Evolutionary conservation across 2,113 vertebrate genomes (phyloP).

Genomic region (Calidris pygmaea): DNA sequence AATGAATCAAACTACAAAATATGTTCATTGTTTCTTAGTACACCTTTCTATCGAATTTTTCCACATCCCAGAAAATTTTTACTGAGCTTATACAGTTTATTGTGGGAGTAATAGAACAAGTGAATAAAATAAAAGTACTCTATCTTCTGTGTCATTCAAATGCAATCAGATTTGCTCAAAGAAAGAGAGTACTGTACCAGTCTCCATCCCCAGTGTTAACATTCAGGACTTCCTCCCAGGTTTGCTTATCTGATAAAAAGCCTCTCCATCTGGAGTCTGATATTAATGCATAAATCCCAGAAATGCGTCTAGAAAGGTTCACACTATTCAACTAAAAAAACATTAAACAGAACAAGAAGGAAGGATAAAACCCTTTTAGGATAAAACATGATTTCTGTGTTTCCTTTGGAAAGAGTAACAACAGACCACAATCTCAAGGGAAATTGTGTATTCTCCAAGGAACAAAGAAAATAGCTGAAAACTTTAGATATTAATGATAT

Average conservation of each 20-base stretch:
- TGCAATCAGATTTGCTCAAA: constrained; percentile 54
- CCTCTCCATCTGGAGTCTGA: constrained; percentile 25
- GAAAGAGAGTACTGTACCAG: constrained; percentile 1
- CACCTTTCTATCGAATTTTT: constrained; percentile 40
- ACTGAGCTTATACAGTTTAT: constrained; percentile 38
- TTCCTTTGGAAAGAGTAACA: constrained; percentile 26
- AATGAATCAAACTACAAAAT: background rate
- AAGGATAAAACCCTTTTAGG: constrained; percentile 29
- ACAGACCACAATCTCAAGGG: background rate
- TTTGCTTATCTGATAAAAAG: constrained; percentile 63
- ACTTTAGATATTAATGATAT: background rate
- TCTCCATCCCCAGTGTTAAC: constrained; percentile 35
- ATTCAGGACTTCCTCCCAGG: constrained; percentile 51
- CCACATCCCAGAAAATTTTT: constrained; percentile 21
- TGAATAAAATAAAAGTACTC: constrained; percentile 65
- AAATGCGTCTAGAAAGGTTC: constrained; percentile 52
- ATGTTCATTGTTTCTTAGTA: background rate
- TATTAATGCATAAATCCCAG: constrained; percentile 70
- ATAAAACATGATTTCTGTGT: constrained; percentile 19
- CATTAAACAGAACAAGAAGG: constrained; percentile 42
- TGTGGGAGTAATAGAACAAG: constrained; percentile 56
- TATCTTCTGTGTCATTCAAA: constrained; percentile 62
- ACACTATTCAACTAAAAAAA: constrained; percentile 43
- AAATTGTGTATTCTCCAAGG: background rate
- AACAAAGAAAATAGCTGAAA: constrained; percentile 3